These are phyloP conservation scores for Orthonychiurus folsomi DNA, from an alignment of 2,888 invertebrate genomes.

Conservation along the genomic window DNA sequence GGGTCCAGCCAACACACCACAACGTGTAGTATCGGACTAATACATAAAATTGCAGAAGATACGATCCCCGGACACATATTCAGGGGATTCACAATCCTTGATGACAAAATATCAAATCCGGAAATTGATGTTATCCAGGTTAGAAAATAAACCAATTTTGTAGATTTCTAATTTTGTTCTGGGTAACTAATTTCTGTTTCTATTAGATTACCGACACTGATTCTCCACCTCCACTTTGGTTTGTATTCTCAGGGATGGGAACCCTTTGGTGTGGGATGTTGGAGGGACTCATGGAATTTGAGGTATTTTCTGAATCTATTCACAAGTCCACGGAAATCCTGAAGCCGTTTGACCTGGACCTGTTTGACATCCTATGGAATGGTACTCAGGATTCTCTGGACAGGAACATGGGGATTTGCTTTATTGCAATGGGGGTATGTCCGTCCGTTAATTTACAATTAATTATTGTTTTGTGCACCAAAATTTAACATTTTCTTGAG, in stretches of 20 bases:
- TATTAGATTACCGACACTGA: too few species aligned
- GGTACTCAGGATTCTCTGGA: constrained; percentile 70
- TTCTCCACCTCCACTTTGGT: constrained; percentile 55
- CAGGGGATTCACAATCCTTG: constrained; percentile 13
- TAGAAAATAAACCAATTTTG: too few species aligned
- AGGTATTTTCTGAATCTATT: constrained; percentile 58
- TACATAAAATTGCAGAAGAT: constrained; percentile 15
- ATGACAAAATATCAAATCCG: not conserved
- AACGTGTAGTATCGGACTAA: too few species aligned
- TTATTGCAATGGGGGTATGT: constrained; percentile 86
- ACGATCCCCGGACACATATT: constrained; percentile 13
- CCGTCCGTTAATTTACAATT: constrained; percentile 43
- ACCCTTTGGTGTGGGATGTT: constrained; percentile 54
- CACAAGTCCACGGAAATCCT: constrained; percentile 65
- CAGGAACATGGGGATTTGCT: constrained; percentile 69
- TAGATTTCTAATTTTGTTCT: too few species aligned
- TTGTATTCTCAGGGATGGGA: constrained; percentile 54
- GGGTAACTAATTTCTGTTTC: too few species aligned
- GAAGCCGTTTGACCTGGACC: constrained; percentile 66
- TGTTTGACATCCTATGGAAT: constrained; percentile 65
- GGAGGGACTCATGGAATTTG: constrained; percentile 47
- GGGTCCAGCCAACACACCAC: not conserved
- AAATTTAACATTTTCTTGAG: constrained; percentile 1
- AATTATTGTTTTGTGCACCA: not conserved
- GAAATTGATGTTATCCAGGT: constrained; percentile 2